phyloP scores from a whole-genome alignment of 2,888 invertebrate genomes.

The Melanostoma scalare region DNA sequence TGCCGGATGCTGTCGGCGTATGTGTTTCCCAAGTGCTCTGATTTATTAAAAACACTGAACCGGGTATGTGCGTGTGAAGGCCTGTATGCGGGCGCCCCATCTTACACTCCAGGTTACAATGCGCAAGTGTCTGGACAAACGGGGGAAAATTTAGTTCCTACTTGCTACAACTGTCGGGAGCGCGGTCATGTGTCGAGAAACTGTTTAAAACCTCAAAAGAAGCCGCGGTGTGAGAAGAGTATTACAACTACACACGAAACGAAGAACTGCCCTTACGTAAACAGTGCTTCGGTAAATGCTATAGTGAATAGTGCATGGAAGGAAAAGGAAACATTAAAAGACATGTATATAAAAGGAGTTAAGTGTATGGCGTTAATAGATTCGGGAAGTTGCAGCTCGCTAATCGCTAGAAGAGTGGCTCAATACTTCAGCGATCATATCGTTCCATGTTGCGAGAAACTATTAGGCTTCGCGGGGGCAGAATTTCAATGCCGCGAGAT shows the following conservation, averaged over 20 bases:
- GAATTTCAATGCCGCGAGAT: slow-evolving; percentile 1
- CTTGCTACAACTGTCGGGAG: slow-evolving; percentile 39
- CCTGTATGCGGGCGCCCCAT: background rate
- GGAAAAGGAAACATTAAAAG: slow-evolving; percentile 5
- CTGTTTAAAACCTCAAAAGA: slow-evolving; percentile 16
- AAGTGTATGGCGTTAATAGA: background rate
- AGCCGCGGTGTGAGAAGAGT: slow-evolving; percentile 20
- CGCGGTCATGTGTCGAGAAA: slow-evolving; percentile 34
- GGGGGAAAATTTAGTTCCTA: slow-evolving; percentile 6
- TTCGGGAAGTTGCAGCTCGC: background rate
- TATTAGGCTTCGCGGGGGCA: slow-evolving; percentile 5
- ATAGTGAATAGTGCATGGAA: slow-evolving; percentile 10
- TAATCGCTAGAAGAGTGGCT: background rate
- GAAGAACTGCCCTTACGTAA: background rate
- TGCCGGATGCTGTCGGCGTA: slow-evolving; percentile 16
- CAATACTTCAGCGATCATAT: background rate
- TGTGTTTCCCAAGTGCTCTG: background rate
- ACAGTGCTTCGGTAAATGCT: background rate
- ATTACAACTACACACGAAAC: slow-evolving; percentile 10
- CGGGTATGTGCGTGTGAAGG: slow-evolving; percentile 21
- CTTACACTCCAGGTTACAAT: background rate
- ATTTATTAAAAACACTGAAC: slow-evolving; percentile 23
- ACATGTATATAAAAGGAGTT: background rate
- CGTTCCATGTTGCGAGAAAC: background rate
- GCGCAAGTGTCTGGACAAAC: slow-evolving; percentile 18